These are phyloP conservation scores for Sinohyriopsis cumingii DNA, from an alignment of 2,888 invertebrate genomes.

Conservation along the genomic window DNA sequence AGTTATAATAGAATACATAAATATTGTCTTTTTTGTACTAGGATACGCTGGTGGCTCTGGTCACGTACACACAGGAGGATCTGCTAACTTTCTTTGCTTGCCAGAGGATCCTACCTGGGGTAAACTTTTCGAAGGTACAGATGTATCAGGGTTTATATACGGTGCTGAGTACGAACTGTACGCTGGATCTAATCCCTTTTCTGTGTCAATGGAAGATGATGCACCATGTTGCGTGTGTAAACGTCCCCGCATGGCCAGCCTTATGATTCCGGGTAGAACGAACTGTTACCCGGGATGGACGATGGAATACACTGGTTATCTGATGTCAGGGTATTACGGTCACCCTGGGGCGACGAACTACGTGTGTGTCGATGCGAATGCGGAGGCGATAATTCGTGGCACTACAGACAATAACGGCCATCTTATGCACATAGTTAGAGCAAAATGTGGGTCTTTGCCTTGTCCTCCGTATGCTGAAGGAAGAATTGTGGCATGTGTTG, in stretches of 20 bases:
- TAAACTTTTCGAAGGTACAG: slow-evolving; percentile 3
- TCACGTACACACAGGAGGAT: slow-evolving; percentile 8
- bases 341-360: slow-evolving; percentile 14
- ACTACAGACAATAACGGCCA: slow-evolving; percentile 21
- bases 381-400: slow-evolving; percentile 21
- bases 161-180: slow-evolving; percentile 16
- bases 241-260: background rate
- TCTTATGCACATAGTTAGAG: slow-evolving; percentile 33
- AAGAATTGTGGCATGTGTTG: slow-evolving; percentile 39
- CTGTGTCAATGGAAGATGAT: slow-evolving; percentile 10
- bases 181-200: background rate
- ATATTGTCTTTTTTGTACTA: background rate
- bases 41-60: slow-evolving; percentile 22
- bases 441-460: slow-evolving; percentile 40
- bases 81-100: slow-evolving; percentile 19
- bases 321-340: slow-evolving; percentile 25
- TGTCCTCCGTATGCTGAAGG: slow-evolving; percentile 40
- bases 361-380: slow-evolving; percentile 36
- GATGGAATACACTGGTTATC: slow-evolving; percentile 37
- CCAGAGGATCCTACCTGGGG: slow-evolving; percentile 22
- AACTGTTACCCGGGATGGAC: slow-evolving; percentile 37
- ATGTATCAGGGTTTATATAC: slow-evolving; percentile 6
- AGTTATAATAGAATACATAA: too few relatives aligned
- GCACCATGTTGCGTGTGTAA: slow-evolving; percentile 22
- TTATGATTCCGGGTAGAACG: slow-evolving; percentile 17